Base-by-base conservation (phyloP, 1,140 invertebrate genomes). In the Diabrotica undecimpunctata region DNA sequence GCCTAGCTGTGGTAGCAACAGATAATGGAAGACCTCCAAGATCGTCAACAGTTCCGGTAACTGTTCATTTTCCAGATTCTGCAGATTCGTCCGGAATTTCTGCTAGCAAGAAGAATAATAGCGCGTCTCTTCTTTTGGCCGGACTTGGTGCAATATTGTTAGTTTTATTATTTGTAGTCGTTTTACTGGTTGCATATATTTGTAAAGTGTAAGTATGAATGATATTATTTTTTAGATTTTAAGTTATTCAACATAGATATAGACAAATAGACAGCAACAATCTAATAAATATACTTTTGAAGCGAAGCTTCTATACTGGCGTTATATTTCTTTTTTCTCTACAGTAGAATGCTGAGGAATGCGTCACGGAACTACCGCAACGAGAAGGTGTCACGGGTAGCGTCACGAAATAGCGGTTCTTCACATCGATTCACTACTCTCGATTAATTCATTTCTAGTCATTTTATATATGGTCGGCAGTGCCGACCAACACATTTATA, bases 11-110 rank as follows among this genome's bases (percentile, higher is more conserved):
- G 64, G 78, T 91, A 61, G 94, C 92, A 12, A 87, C 86, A 0
- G 94, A 95, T 77, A 88, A 87, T 41, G 91, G 91, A 41, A 81
- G 83, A 38, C 91, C 91, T 50, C 87, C 91, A 0, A 81, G 88
- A 81, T 87, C 85, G 79, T 79, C 87, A 6, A 88, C 87, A 66
- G 90, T 91, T 56, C 90, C 90, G 1, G 86, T 93, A 1, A 87
- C 87, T 51, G 86, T 93, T 39, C 87, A 88, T 70, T 83, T 93
- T 75, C 84, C 87, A 5, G 80, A 80, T 67, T 76, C 80, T 12
- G 80, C 78, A 52, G 73, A 79, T 54, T n/a, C 12, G n/a, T 41
- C 61, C 35, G 77, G 80, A 64, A 80, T 81, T 36, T 62, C 55
- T 6, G 61, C 80, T 78, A 38, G 77, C 78, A 38, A 80, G 80